Base-by-base conservation (phyloP, 2,888 invertebrate genomes). In the Leptopilina syphax region DNA sequence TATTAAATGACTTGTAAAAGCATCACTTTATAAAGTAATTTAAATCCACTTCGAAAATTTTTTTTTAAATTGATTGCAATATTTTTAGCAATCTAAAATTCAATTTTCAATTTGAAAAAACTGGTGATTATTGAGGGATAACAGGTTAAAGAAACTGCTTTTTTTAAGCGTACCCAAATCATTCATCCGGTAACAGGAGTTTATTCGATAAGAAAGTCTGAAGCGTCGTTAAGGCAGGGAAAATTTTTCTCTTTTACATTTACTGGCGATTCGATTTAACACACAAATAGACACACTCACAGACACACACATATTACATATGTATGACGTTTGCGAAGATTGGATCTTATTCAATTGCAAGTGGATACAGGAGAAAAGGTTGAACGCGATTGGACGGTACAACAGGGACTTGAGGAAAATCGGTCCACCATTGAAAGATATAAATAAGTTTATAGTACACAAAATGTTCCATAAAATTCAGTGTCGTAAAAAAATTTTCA, bases 231-330 rank as follows among this genome's bases (percentile, higher is more conserved):
- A 34, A 70, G 50, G 27, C 10, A 54, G 27, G 13, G 50, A 50
- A 54, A 70, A 70, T 50, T 70, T 50, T 24, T 70, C 73, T 57
- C 57, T 65, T 78, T 78, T 81, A 80, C 82, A 79, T 84, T 84
- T 80, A 67, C 77, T 73, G 41, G 73, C 77, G 76, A 81, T 82
- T 87, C 85, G 83, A 86, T 85, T 86, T 83, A 81, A 83, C 80
- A 54, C 83, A 77, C 78, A 70, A 65, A 79, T 50, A 70, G 66
- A 79, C 60, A 76, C 70, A 68, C 80, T 79, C 54, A 70, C 68
- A 79, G 54, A 76, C 76, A 68, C 80, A 80, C 54, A 77, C 1
- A 50, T 79, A 60, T 66, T 77, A 65, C 78, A 34, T 27, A 76
- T 76, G 57, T 70, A 68, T 76, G 77, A 81, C 81, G 80, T 85